These are phyloP conservation scores for Scophthalmus maximus DNA, from an alignment of 2,113 vertebrate genomes.

Conservation along the genomic window DNA sequence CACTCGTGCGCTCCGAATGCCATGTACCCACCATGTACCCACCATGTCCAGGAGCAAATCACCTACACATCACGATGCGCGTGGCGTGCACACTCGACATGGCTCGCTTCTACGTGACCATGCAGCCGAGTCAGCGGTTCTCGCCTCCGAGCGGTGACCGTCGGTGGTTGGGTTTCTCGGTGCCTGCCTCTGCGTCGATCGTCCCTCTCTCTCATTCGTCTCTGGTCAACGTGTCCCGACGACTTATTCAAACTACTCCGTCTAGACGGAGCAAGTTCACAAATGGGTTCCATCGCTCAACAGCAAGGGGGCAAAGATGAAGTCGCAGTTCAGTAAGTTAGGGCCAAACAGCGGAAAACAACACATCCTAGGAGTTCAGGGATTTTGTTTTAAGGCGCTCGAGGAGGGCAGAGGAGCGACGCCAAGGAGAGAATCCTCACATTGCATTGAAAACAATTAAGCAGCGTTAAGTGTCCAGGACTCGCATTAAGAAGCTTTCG, in stretches of 20 bases:
- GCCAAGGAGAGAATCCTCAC: no score
- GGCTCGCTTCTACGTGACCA: conserved; percentile 53
- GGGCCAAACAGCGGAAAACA: neutral
- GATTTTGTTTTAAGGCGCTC: neutral
- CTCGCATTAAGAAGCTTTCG: neutral
- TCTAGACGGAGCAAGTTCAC: neutral
- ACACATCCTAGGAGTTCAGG: neutral
- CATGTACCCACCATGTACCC: neutral
- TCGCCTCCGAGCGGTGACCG: conserved; percentile 14
- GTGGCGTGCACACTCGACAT: conserved; percentile 30
- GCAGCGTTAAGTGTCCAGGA: neutral
- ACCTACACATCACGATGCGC: neutral
- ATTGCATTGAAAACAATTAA: no score
- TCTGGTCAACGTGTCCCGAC: neutral
- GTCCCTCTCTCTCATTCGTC: conserved; percentile 22
- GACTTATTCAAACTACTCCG: conserved; percentile 8
- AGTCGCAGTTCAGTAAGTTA: neutral
- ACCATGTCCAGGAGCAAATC: conserved; percentile 16
- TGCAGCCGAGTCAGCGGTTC: conserved; percentile 65
- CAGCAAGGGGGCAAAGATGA: no score
- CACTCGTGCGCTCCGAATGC: neutral
- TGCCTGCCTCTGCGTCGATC: conserved; percentile 45
- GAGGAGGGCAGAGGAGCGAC: neutral
- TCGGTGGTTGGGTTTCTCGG: conserved; percentile 47
- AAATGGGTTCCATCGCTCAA: no score